Base-by-base conservation (phyloP, 2,797 vertebrate genomes). In the Valencia hispanica region DNA sequence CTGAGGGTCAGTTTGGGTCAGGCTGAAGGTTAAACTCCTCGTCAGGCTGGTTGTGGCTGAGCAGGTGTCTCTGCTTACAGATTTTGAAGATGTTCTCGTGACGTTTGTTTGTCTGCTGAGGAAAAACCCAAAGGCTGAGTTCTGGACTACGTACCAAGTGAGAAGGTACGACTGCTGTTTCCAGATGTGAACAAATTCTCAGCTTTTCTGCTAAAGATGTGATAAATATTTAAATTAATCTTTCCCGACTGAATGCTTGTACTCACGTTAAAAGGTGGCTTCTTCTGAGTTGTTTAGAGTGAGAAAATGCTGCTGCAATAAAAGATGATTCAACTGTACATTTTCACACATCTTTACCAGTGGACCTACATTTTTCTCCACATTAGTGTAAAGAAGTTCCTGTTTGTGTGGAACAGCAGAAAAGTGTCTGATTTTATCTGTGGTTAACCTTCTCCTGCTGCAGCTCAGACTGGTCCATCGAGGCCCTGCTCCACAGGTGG, bases 131-230 rank as follows among this genome's bases (percentile, higher is more conserved):
- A 70, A 73, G 0, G 95, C 94, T 50, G 93, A 97, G 20, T 94
- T 99, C 84, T 99, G 98, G 98, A 97, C 97, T 27, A 96, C 97
- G 0, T 98, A 98, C 51, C 98, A 99, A 81, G 95, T 98, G 48
- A 94, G 98, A 88, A 98, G 97, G 98, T 97, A 89, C 72, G 1
- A 12, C 68, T 69, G 68, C 68, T 43, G 39, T 27, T 66, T 1
- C 4, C 47, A 18, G 51, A 25, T 25, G 3, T n/a, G 45, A 12
- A 47, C 45, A 15, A 47, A 15, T 11, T 12, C 14, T 15, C 3
- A 47, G 45, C 11, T 47, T n/a, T 10, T 53, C 51, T 53, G 53
- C 3, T 57, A 22, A 27, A 55, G 47, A 27, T n/a, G n/a, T 14
- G 27, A 5, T 4, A 57, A 57, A 57, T 57, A 30, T 57, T 15